Base-by-base conservation (phyloP, 2,113 vertebrate genomes). In the Alaudala cheleensis region DNA sequence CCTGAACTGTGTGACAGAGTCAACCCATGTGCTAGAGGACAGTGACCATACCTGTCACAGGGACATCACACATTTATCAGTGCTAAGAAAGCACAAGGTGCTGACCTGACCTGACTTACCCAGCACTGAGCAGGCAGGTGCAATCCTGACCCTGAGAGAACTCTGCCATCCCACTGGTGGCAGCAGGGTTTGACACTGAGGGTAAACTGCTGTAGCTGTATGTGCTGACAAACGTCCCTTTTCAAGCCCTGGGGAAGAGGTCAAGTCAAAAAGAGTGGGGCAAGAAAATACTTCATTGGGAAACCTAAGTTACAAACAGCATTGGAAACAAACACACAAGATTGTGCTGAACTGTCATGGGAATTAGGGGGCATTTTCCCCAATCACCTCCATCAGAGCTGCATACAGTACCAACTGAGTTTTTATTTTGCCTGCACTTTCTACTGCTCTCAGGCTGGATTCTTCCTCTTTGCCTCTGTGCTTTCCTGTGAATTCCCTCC, bases 401-500 rank as follows among this genome's bases (percentile, higher is more conserved):
- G 62, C 81, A 77, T 28, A 62, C 5, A 3, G 74, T 12, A 77
- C 61, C 67, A 51, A 51, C 0, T 70, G 61, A 91, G 33, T 37
- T 86, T 82, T 85, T 71, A 92, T 72, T 76, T 61, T 0, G 0
- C 53, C 69, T 91, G 34, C 47, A 57, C 24, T 86, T 92, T 90
- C 37, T 81, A 56, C 45, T 37, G 56, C 31, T 78, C 57, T 70
- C 42, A 40, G 73, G 64, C 64, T 45, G 39, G 91, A 79, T 86
- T 88, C 67, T 82, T 85, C 54, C 76, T 81, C 80, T 88, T 86
- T 61, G 66, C 81, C 66, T 79, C 66, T 61, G 44, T 53, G 85
- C 66, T 73, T 84, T 93, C 79, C 90, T 83, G 33, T 40, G 49
- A 77, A 81, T 86, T 89, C 79, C 83, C 74, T 80, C 24, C 31